A percentile compares a stretch with the other conserved stretches of the same genome.
Evolutionary conservation across 2,797 vertebrate species (phyloP).

Genomic region (Echiichthys vipera): DNA sequence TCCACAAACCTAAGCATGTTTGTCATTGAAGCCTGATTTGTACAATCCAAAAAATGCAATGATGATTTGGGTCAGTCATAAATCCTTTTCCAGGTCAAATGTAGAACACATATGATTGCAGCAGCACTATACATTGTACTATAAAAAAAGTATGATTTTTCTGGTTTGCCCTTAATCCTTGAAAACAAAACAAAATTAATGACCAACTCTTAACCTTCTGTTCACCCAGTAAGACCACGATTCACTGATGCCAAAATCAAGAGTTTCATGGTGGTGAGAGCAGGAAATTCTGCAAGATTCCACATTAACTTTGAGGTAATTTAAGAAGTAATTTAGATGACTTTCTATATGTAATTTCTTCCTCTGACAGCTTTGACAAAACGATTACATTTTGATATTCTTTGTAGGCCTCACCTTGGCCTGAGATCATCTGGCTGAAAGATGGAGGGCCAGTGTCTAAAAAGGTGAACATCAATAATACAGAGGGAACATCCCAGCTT

Average conservation of each 20-base stretch:
- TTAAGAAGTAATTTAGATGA: not conserved
- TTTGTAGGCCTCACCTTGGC: constrained; percentile 88
- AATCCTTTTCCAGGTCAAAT: constrained; percentile 1
- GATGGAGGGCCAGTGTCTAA: constrained; percentile 85
- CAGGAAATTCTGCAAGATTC: constrained; percentile 87
- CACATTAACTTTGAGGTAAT: constrained; percentile 90
- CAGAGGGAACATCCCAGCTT: constrained; percentile 86
- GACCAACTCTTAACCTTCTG: not conserved
- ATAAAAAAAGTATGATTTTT: not conserved
- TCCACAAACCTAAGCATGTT: not conserved
- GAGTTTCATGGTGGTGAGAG: constrained; percentile 87
- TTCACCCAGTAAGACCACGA: constrained; percentile 86
- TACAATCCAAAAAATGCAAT: not conserved
- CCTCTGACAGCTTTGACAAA: not conserved
- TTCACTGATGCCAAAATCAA: constrained; percentile 87
- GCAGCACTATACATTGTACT: not conserved
- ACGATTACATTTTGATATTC: not conserved
- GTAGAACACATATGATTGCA: not conserved
- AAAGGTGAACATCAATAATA: constrained; percentile 82
- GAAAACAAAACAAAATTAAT: not conserved
- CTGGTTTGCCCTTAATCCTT: not conserved
- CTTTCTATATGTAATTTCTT: not conserved
- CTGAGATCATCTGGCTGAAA: constrained; percentile 91
- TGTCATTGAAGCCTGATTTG: not conserved
- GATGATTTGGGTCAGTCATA: too few relatives aligned